Base-by-base conservation (phyloP, 2,888 invertebrate species). In the Temnothorax unifasciatus region DNA sequence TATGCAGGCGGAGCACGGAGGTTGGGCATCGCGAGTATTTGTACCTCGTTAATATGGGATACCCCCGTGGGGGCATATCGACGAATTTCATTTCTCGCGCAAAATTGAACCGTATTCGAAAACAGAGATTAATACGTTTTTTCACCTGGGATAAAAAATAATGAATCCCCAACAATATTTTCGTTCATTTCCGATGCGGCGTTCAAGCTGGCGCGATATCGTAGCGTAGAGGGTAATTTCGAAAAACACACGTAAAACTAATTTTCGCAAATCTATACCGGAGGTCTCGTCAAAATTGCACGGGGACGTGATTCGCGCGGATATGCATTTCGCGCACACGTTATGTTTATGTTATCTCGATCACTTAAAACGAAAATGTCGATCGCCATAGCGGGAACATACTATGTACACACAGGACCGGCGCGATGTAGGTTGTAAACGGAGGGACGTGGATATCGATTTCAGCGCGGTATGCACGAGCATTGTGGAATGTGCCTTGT, bases 401-500 rank as follows among this genome's bases (percentile, higher is more conserved):
- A 47, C 59, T 13, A 25, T 13, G 69, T 77, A 8, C 77, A 21
- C 69, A 8, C 77, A 21, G 87, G 73, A 83, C 89, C 90, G 89
- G 89, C 90, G 90, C 92, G 91, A 93, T 92, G 92, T 94, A 93
- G 93, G 94, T 93, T 94, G 93, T 92, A 92, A 93, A 93, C 92
- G 86, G 91, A 91, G 92, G 91, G 91, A 92, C 93, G 91, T 92
- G 93, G 92, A 89, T 94, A 94, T 94, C 94, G 94, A 94, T 94
- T 94, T 94, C 94, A 93, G 89, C 88, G 91, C 90, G 91, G 91
- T 92, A 93, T 92, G 92, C 91, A 92, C 90, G 89, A 91, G 90
- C 92, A 93, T 93, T 93, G 92, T 92, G 94, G 93, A 94, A 94
- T 94, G 94, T 89, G 92, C 92, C 91, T 94, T 92, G 91, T 89